Evolutionary conservation across 92 coral and sea anemone genomes (phyloP).

Genomic region (Anthopleura xanthogrammica): DNA sequence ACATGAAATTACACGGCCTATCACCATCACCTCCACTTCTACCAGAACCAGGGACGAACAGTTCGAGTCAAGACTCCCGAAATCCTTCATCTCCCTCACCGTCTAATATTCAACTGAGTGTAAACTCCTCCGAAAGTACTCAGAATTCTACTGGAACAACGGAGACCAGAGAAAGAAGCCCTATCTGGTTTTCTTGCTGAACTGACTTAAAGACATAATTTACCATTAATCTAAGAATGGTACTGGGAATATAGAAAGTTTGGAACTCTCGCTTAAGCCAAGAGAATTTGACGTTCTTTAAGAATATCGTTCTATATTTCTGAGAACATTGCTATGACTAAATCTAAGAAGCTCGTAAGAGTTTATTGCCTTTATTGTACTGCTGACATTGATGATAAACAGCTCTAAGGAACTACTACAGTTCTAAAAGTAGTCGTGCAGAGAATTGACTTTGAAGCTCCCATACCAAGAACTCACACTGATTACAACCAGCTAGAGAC

Average conservation of each 20-base stretch:
- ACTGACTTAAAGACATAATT: not conserved
- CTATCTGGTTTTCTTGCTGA: slow-evolving; percentile 77
- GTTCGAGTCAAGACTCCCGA: slow-evolving; percentile 40
- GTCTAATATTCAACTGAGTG: slow-evolving; percentile 45
- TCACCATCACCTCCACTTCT: slow-evolving; percentile 90
- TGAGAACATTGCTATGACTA: not conserved
- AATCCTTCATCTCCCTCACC: slow-evolving; percentile 69
- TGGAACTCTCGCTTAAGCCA: not conserved
- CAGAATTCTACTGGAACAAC: slow-evolving; percentile 37
- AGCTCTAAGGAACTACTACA: not conserved
- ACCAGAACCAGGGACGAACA: slow-evolving; percentile 47
- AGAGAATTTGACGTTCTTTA: not conserved
- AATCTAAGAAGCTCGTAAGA: not conserved
- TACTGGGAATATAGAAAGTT: not conserved
- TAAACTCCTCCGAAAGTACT: slow-evolving; percentile 44
- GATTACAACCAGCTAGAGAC: slow-evolving; percentile 32
- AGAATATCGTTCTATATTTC: not conserved
- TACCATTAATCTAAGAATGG: not conserved
- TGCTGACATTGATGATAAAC: slow-evolving; percentile 1
- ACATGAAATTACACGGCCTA: slow-evolving; percentile 94
- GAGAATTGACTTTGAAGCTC: slow-evolving; percentile 20
- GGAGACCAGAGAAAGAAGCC: slow-evolving; percentile 52
- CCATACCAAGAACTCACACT: slow-evolving; percentile 45
- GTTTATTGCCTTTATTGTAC: not conserved
- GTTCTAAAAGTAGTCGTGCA: slow-evolving; percentile 3